Base-by-base conservation (phyloP, 1,140 invertebrate genomes). In the Steinernema khuongi region DNA sequence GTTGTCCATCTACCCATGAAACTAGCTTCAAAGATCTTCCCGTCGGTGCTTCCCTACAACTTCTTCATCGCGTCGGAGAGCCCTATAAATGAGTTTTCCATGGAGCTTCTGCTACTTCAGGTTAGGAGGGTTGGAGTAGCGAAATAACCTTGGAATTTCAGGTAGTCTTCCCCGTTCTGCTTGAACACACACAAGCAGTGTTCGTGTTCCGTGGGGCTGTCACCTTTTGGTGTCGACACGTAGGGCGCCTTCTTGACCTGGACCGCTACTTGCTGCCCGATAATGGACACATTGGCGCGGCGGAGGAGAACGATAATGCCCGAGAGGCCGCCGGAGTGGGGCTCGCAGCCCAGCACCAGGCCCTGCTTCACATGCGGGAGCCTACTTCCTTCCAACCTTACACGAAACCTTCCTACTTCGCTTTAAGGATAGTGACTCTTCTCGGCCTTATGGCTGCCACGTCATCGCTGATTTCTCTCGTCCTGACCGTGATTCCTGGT, bases 1-100 rank as follows among this genome's bases (percentile, higher is more conserved):
- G 96, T 97, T 92, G 88, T 99, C 19, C 98, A 94, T 93, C 84
- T 97, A 44, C 96, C 96, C 0, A 91, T 97, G 1, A 88, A 91
- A 50, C 90, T 97, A 0, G 89, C 98, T n/a, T 90, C 92, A 80
- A 89, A 90, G 78, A 83, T 91, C 0, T 90, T 91, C 85, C 94
- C 94, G 0, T 90, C 90, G 19, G 96, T 97, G 87, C 87, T 99
- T 77, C 96, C 96, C 0, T 99, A 97, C 83, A 92, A 93, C 41
- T 90, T 98, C 0, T 91, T 88, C 68, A 83, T 89, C 31, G 88
- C 89, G 31, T 89, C 88, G 1, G 96, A 97, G 85, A 90, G 92
- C 1, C 90, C 88, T 30, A 87, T 89, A 1, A 89, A 88, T 86
- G 95, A 98, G 87, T 87, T 97, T 0, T 96, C 94, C 2, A 87